A percentile compares a stretch with the other conserved stretches of the same genome.
phyloP scores from a whole-genome alignment of 2,888 invertebrate genomes.

The Drosophila buzzatii region DNA sequence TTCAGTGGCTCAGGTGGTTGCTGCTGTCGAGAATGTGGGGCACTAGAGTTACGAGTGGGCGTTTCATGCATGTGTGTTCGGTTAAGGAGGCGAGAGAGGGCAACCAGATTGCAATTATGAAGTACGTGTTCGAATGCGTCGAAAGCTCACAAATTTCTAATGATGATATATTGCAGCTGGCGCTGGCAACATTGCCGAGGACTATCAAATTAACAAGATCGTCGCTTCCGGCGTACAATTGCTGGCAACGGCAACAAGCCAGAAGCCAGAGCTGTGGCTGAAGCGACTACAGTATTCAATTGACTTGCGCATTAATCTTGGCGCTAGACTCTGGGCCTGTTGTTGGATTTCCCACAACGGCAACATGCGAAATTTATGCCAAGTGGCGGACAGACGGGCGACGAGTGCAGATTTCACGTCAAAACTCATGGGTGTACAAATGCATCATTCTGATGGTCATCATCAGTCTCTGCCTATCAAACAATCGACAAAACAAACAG shows the following conservation, averaged over 20 bases:
- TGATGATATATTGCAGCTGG: slow-evolving; percentile 74
- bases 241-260: slow-evolving; percentile 25
- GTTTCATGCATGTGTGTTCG: slow-evolving; percentile 25
- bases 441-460: slow-evolving; percentile 84
- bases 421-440: slow-evolving; percentile 83
- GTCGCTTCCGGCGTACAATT: slow-evolving; percentile 75
- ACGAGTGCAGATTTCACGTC: slow-evolving; percentile 82
- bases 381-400: slow-evolving; percentile 50
- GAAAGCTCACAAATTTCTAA: slow-evolving; percentile 82
- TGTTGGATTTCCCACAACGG: slow-evolving; percentile 43
- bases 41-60: slow-evolving; percentile 66
- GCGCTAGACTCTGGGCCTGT: slow-evolving; percentile 39
- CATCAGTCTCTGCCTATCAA: slow-evolving; percentile 84
- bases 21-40: slow-evolving; percentile 60
- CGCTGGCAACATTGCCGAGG: slow-evolving; percentile 55
- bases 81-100: neutral
- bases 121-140: slow-evolving; percentile 75
- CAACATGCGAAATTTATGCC: slow-evolving; percentile 73
- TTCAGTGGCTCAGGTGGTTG: slow-evolving; percentile 57
- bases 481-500: slow-evolving; percentile 73
- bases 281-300: slow-evolving; percentile 54
- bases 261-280: neutral
- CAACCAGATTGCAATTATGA: slow-evolving; percentile 62
- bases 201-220: slow-evolving; percentile 82
- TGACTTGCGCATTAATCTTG: slow-evolving; percentile 79